A percentile compares a stretch with the other conserved stretches of the same genome.
These are phyloP conservation scores for Heterocephalus glaber DNA, from an alignment of 2,113 vertebrate genomes.

Conservation along the genomic window DNA sequence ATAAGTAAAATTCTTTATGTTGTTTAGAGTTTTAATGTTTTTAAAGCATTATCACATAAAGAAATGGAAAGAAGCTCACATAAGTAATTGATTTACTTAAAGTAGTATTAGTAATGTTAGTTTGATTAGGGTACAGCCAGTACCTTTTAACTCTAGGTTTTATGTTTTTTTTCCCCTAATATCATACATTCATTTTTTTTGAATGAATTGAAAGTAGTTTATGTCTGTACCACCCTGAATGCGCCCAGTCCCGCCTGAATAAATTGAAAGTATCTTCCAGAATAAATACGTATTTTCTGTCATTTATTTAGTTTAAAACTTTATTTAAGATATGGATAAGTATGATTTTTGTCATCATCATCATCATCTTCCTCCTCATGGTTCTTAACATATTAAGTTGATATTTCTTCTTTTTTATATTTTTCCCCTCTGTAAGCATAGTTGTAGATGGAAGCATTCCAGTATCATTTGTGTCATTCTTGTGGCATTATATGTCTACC, in stretches of 20 bases:
- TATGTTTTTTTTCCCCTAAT: neutral
- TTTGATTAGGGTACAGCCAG: neutral
- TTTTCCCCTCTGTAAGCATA: neutral
- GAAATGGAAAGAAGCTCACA: neutral
- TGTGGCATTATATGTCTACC: neutral
- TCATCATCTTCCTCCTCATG: neutral
- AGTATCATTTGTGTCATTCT: neutral
- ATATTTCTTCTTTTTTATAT: neutral
- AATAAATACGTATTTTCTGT: neutral
- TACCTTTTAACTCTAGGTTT: neutral
- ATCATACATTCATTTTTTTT: neutral
- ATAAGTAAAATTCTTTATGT: constrained; percentile 4
- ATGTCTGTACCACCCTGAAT: no score
- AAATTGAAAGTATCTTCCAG: neutral
- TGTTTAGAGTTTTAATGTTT: neutral
- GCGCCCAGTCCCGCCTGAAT: neutral
- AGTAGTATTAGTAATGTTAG: neutral
- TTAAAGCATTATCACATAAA: neutral
- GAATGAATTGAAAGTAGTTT: no score
- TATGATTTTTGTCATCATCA: neutral
- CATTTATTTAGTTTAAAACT: neutral
- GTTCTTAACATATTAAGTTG: neutral
- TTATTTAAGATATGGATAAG: neutral
- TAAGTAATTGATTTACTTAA: neutral
- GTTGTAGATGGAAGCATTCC: neutral